Conservation (phyloP, 2,797 vertebrate species). For the Tangara arthus region DNA sequence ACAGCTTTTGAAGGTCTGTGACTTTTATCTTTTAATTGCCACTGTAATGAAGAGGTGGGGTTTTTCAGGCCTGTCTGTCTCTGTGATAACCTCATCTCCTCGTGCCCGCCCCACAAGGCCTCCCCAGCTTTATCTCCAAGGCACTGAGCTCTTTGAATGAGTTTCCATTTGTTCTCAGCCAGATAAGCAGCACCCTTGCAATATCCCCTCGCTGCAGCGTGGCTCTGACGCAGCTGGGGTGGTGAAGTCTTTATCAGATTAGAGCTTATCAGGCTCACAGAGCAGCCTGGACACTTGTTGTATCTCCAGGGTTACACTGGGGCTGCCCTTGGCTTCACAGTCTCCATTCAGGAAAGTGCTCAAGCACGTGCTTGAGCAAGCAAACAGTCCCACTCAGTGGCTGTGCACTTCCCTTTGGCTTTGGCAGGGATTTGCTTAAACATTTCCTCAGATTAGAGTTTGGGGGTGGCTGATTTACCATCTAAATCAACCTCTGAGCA, state of each 20-base stretch:
- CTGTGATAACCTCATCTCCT: slow-evolving; percentile 28
- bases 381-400: background rate
- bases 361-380: background rate
- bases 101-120: background rate
- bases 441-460: background rate
- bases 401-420: background rate
- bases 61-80: background rate
- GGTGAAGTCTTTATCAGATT: slow-evolving; percentile 44
- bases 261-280: slow-evolving; percentile 29
- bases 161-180: slow-evolving; percentile 22
- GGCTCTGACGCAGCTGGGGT: slow-evolving; percentile 20
- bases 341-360: background rate
- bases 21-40: slow-evolving; percentile 24
- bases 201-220: background rate
- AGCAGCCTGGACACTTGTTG: background rate
- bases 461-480: background rate
- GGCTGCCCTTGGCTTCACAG: background rate
- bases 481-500: background rate
- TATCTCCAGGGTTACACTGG: background rate
- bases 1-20: background rate
- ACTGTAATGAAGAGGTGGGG: background rate
- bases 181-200: slow-evolving; percentile 48
- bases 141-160: slow-evolving; percentile 10
- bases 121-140: slow-evolving; percentile 35
- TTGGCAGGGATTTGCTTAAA: background rate